Percentiles rank a stretch among this genome's conserved stretches.
Conservation (phyloP, 2,888 invertebrate genomes). For the Lochmaea crataegi region DNA sequence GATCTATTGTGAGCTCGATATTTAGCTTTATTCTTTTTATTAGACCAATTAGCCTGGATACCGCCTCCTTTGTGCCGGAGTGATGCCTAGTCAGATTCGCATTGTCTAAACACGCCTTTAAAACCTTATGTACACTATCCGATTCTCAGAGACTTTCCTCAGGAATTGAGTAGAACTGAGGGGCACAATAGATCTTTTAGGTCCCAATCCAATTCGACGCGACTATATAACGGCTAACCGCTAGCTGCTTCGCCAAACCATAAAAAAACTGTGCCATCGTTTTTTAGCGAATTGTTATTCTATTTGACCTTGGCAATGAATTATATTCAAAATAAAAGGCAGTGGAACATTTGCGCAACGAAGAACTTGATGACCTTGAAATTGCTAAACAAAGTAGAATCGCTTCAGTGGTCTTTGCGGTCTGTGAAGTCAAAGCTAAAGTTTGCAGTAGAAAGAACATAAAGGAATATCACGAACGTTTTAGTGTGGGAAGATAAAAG, state of each 20-base stretch:
- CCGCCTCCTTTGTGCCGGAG: too few relatives aligned
- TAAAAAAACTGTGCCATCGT: slow-evolving; percentile 23
- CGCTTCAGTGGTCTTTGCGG: slow-evolving; percentile 29
- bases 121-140: too few relatives aligned
- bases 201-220: neutral
- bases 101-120: too few relatives aligned
- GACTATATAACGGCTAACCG: neutral
- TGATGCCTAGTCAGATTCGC: too few relatives aligned
- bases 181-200: too few relatives aligned
- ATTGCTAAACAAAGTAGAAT: slow-evolving; percentile 44
- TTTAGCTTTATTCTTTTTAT: too few relatives aligned
- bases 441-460: slow-evolving; percentile 1
- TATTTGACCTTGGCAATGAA: slow-evolving; percentile 46
- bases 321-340: slow-evolving; percentile 52
- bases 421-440: slow-evolving; percentile 22
- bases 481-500: slow-evolving; percentile 7
- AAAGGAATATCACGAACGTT: neutral
- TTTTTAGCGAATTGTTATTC: slow-evolving; percentile 23
- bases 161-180: too few relatives aligned
- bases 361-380: slow-evolving; percentile 52
- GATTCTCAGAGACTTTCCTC: too few relatives aligned
- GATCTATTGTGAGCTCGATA: too few relatives aligned
- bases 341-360: slow-evolving; percentile 53
- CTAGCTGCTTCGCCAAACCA: neutral
- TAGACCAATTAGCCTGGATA: too few relatives aligned